Evolutionary conservation across 2,797 vertebrate species (phyloP).

Genomic region (Hyperoplus lanceolatus): DNA sequence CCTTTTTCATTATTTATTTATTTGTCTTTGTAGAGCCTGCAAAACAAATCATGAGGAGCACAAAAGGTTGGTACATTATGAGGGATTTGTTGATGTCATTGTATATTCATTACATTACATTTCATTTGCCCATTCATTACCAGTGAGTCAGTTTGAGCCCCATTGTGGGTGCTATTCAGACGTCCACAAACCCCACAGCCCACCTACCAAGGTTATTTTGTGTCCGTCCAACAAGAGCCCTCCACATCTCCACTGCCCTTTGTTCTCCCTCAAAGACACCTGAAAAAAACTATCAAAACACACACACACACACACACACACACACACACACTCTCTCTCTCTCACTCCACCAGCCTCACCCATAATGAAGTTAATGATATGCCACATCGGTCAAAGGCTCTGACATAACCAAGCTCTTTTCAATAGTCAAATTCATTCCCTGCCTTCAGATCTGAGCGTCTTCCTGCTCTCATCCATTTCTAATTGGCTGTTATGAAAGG

Average conservation of each 20-base stretch:
- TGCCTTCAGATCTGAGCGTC: constrained; percentile 66
- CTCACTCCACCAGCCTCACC: constrained; percentile 63
- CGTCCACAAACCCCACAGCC: constrained; percentile 1
- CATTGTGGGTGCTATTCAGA: constrained; percentile 6
- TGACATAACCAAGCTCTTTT: constrained; percentile 73
- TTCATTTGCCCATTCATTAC: constrained; percentile 25
- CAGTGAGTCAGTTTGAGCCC: constrained; percentile 7
- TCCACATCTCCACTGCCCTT: constrained; percentile 49
- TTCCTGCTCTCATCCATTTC: constrained; percentile 60
- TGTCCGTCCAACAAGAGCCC: constrained; percentile 20
- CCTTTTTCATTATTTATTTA: not conserved
- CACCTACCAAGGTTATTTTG: constrained; percentile 27
- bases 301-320: constrained; percentile 20
- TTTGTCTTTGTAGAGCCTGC: constrained; percentile 86
- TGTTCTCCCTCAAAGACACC: constrained; percentile 78
- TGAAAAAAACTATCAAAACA: constrained; percentile 81
- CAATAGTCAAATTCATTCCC: constrained; percentile 63
- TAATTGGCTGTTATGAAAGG: constrained; percentile 71
- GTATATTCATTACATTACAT: not conserved
- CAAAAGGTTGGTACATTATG: constrained; percentile 78
- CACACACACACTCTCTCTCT: constrained; percentile 30
- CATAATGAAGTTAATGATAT: constrained; percentile 83
- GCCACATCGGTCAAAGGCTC: constrained; percentile 69
- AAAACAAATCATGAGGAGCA: constrained; percentile 84
- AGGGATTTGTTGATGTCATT: not conserved